Evolutionary conservation across 2,888 invertebrate species (phyloP).

Genomic region (Drosophila dives): DNA sequence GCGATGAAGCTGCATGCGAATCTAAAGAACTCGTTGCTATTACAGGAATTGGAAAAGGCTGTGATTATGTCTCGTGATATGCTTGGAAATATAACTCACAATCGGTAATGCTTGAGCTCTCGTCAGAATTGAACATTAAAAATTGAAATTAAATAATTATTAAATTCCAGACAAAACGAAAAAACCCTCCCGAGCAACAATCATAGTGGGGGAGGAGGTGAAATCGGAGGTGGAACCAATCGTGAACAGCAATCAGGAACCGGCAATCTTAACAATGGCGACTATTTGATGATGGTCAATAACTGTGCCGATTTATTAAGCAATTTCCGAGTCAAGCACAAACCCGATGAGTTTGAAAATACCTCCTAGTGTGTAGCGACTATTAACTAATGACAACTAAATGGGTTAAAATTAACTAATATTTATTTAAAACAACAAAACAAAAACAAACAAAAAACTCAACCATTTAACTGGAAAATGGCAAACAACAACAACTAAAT

Average conservation of each 20-base stretch:
- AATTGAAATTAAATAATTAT: neutral
- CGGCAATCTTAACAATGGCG: conserved; percentile 84
- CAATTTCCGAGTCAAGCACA: conserved; percentile 85
- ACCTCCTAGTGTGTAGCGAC: conserved; percentile 84
- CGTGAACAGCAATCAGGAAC: conserved; percentile 58
- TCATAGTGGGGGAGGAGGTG: conserved; percentile 48
- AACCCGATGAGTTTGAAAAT: conserved; percentile 85
- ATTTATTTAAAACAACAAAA: conserved; percentile 64
- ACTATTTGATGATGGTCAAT: conserved; percentile 87
- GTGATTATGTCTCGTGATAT: conserved; percentile 85
- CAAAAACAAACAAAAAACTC: conserved; percentile 33
- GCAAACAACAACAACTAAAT: conserved; percentile 24
- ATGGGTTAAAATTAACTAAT: conserved; percentile 59
- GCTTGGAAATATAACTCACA: conserved; percentile 84
- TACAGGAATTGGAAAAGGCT: conserved; percentile 85
- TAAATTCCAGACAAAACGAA: conserved; percentile 67
- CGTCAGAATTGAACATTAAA: neutral
- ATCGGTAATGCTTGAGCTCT: conserved; percentile 66
- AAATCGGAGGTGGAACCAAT: conserved; percentile 50
- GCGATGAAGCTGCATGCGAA: conserved; percentile 85
- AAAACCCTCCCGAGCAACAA: conserved; percentile 69
- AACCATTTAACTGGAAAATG: conserved; percentile 48
- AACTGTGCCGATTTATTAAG: conserved; percentile 88
- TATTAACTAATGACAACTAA: conserved; percentile 52
- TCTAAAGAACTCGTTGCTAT: conserved; percentile 83